Evolutionary conservation across 2,113 vertebrate genomes (phyloP), one percentile per base, ranked within the genome.

Genomic region (Pangasianodon gigas): DNA sequence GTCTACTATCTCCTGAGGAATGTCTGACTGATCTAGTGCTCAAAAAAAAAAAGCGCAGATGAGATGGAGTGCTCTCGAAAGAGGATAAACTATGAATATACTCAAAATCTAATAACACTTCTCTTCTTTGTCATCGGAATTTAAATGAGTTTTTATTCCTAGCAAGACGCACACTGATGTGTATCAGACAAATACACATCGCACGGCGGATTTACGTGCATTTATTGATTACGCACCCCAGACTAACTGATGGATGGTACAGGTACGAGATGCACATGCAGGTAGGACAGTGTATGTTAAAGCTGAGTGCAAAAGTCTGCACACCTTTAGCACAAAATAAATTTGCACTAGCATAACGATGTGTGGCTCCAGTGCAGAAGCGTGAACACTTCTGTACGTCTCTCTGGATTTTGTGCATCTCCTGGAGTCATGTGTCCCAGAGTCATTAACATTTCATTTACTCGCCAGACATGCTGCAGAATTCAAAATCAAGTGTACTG

Each of bases 1-100:
- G 44, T 54, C 41, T 85, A 77, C 77, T 89, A 89, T 89, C 88
- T 89, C 58, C 74, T 52, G 75, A 65, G 87, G 52, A 74, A 88
- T 11, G 51, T 46, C 62, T 84, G 88, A 65, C 26, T 77, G 41
- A 89, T 84, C 81, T 46, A 41, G 37, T 83, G 87, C 87, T 88
- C 14, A 46, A 54, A 60, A 37, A 81, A 83, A 67, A 81, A 44
- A 69, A 71, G 65, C 2, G 4, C 16, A 65, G 41, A 65, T 46
- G 24, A 85, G 19, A 89, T 85, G 54, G 62, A 62, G 16, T 51
- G 71, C 29, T n/a, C 54, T 85, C 4, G 44, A 75, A 65, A 80
- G 29, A 89, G 52, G 44, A 85, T 77, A 62, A 89, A 79, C 82
- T 58, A 84, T 84, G 44, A 89, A 85, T 77, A 51, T 85, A 84